Base-by-base conservation (phyloP, 2,113 vertebrate species). In the Nicator chloris region DNA sequence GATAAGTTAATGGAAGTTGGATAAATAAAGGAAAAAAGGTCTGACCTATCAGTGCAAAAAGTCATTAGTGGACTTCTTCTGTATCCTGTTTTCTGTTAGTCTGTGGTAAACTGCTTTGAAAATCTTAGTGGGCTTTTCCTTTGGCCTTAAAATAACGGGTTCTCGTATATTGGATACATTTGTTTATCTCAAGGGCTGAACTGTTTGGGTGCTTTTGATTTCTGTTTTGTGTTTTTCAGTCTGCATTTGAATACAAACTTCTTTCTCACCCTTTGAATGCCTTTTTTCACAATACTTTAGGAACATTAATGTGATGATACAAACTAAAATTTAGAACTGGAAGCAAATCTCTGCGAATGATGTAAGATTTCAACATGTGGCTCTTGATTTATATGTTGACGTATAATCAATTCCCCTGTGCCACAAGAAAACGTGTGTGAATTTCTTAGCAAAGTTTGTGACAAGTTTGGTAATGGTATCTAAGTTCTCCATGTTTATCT, bases 51-150 rank as follows among this genome's bases (percentile, higher is more conserved):
- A 35, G 81, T 88, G 80, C 92, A 53, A 92, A 84, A 91, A 96
- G 94, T 96, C 69, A 97, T 96, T 96, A 97, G 86, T 86, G 65
- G 82, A 60, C 78, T 90, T 94, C 68, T 94, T 96, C 82, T 96
- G 79, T 91, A 91, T 96, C 86, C 95, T 97, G 95, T 95, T 97
- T 97, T 94, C 93, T 97, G 78, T 97, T 97, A 96, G 93, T 81
- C 59, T 78, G 18, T 71, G n/a, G 54, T 75, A 69, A 95, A 96
- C 69, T 65, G 71, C 95, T 96, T 97, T 97, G 96, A 95, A 97
- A 97, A 91, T 95, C 79, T 40, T 96, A 73, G 86, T 94, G 69
- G 82, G 33, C 33, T 95, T 95, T 95, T 95, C 57, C 95, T 96
- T 97, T 96, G 82, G 96, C 95, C 89, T 97, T 96, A 85, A 92